Conservation (phyloP, 2,797 vertebrate species). For the Morus bassanus region DNA sequence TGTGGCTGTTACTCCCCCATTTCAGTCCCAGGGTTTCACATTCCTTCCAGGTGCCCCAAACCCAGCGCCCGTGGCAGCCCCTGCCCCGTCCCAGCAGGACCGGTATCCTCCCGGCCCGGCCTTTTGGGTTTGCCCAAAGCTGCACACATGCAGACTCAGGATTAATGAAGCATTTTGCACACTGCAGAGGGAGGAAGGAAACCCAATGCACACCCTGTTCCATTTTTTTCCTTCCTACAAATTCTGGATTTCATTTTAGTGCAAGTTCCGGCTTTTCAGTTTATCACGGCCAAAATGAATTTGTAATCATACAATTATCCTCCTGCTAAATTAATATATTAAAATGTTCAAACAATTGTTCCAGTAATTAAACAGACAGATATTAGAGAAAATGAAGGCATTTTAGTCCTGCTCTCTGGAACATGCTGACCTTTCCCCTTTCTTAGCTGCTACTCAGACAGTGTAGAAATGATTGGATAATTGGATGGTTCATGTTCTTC, state of each 20-base stretch:
- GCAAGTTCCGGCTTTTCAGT: background rate
- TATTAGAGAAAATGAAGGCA: slow-evolving; percentile 57
- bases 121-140: no score
- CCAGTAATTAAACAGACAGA: slow-evolving; percentile 71
- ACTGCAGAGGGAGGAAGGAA: background rate
- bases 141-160: rapidly evolving
- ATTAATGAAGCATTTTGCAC: background rate
- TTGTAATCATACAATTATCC: slow-evolving; percentile 54
- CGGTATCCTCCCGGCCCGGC: rapidly evolving
- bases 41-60: background rate
- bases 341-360: slow-evolving; percentile 72
- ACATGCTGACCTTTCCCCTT: slow-evolving; percentile 68
- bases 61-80: background rate
- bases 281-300: slow-evolving; percentile 17
- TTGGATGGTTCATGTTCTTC: slow-evolving; percentile 62
- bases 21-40: background rate
- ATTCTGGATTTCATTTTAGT: background rate
- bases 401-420: slow-evolving; percentile 47
- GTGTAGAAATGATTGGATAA: slow-evolving; percentile 65
- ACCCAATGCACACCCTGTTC: background rate
- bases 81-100: background rate
- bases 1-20: rapidly evolving
- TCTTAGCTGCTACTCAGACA: slow-evolving; percentile 23
- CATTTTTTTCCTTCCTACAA: background rate
- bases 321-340: slow-evolving; percentile 65